These are phyloP conservation scores for Sinotaia quadrata DNA, from an alignment of 2,888 invertebrate genomes.

Conservation along the genomic window DNA sequence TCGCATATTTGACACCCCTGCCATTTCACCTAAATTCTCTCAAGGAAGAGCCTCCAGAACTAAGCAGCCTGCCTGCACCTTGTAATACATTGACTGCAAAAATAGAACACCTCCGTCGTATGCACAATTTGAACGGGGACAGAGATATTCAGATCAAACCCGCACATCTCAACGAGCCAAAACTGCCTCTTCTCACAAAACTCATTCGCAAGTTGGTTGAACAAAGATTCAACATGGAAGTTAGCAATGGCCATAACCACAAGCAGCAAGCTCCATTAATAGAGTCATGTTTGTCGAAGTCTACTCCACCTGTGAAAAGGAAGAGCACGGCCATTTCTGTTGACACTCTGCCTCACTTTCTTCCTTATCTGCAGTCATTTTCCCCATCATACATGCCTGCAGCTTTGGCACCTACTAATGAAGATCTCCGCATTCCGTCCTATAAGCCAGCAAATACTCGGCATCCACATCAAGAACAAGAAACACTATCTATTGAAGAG, in stretches of 20 bases:
- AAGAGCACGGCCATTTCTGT: conserved; percentile 29
- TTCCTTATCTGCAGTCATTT: conserved; percentile 38
- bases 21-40: conserved; percentile 32
- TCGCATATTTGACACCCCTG: conserved; percentile 36
- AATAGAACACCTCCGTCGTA: conserved; percentile 63
- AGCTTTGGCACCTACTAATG: conserved; percentile 26
- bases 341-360: conserved; percentile 28
- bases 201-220: conserved; percentile 70
- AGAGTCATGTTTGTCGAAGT: background rate
- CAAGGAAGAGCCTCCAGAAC: conserved; percentile 32
- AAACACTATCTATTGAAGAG: conserved; percentile 39
- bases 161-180: conserved; percentile 56
- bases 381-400: conserved; percentile 27
- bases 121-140: conserved; percentile 63
- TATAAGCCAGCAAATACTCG: conserved; percentile 77
- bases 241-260: conserved; percentile 34
- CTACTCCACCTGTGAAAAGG: conserved; percentile 1
- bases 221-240: conserved; percentile 68
- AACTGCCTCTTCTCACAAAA: conserved; percentile 68
- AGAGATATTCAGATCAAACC: conserved; percentile 51
- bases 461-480: conserved; percentile 26
- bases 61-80: conserved; percentile 18
- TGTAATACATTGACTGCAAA: conserved; percentile 36
- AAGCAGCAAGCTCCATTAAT: background rate
- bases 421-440: conserved; percentile 93